Percentiles rank a stretch among this genome's conserved stretches.
These are phyloP conservation scores for Entelurus aequoreus DNA, from an alignment of 2,113 vertebrate species.

Conservation along the genomic window DNA sequence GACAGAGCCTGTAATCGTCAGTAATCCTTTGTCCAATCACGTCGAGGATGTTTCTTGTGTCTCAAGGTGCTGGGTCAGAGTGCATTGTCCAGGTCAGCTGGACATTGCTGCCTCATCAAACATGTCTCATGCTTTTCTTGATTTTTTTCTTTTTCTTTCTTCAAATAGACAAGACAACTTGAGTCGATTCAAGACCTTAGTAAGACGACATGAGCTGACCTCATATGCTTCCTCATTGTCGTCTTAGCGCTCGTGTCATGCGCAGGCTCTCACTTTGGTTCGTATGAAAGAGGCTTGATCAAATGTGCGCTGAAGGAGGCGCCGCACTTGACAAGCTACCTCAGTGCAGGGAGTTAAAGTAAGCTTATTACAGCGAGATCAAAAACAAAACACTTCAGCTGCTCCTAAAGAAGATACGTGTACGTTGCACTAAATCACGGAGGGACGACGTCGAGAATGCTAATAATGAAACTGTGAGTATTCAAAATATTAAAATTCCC, in stretches of 20 bases:
- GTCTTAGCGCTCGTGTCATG: no score
- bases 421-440: background rate
- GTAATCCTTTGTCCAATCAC: conserved; percentile 31
- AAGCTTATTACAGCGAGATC: conserved; percentile 45
- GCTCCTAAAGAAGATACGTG: conserved; percentile 9
- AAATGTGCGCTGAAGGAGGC: conserved; percentile 39
- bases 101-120: background rate
- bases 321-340: conserved; percentile 34
- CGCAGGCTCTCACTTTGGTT: no score
- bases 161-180: background rate
- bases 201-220: background rate
- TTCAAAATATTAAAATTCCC: background rate
- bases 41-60: conserved; percentile 11
- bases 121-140: no score
- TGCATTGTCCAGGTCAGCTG: conserved; percentile 22
- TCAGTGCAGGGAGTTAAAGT: conserved; percentile 47
- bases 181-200: background rate
- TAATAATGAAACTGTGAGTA: conserved; percentile 25
- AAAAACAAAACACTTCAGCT: conserved; percentile 38
- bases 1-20: conserved; percentile 17
- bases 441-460: conserved; percentile 1
- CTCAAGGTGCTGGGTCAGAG: conserved; percentile 17
- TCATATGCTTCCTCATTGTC: background rate
- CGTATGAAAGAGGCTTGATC: conserved; percentile 18
- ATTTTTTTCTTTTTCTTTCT: no score